phyloP scores from a whole-genome alignment of 2,113 vertebrate genomes.

The Dipodomys stephensi region DNA sequence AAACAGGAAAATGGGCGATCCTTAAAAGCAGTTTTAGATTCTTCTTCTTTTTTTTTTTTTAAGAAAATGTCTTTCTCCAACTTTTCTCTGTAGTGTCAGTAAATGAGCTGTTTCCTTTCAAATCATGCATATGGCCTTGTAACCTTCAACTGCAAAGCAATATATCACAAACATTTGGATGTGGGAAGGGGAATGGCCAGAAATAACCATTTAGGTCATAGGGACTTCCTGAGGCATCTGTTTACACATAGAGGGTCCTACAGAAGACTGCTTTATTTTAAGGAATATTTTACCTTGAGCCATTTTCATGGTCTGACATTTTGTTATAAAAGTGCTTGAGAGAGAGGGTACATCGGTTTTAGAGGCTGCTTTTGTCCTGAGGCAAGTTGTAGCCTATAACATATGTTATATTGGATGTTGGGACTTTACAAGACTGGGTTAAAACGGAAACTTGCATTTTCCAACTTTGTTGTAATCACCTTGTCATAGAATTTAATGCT shows the following conservation, averaged over 20 bases:
- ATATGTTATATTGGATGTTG: constrained; percentile 8
- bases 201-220: constrained; percentile 68
- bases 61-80: constrained; percentile 64
- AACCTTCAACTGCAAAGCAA: constrained; percentile 51
- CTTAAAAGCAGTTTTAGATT: constrained; percentile 70
- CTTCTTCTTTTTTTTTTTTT: constrained; percentile 22
- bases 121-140: constrained; percentile 54
- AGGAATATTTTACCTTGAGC: constrained; percentile 60
- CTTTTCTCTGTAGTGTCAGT: constrained; percentile 63
- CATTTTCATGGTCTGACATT: constrained; percentile 70
- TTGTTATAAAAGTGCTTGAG: constrained; percentile 63
- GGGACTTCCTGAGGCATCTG: constrained; percentile 70
- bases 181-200: constrained; percentile 52
- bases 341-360: constrained; percentile 32
- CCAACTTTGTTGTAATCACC: constrained; percentile 43
- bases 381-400: not conserved
- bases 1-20: constrained; percentile 71
- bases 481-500: constrained; percentile 33
- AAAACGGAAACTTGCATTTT: constrained; percentile 64
- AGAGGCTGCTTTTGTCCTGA: constrained; percentile 15
- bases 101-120: constrained; percentile 72
- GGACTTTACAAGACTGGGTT: constrained; percentile 45
- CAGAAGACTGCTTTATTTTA: constrained; percentile 67
- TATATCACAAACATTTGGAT: constrained; percentile 71
- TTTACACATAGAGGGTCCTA: constrained; percentile 64